Conservation (phyloP, 2,113 vertebrate species). For the Carassius carassius region DNA sequence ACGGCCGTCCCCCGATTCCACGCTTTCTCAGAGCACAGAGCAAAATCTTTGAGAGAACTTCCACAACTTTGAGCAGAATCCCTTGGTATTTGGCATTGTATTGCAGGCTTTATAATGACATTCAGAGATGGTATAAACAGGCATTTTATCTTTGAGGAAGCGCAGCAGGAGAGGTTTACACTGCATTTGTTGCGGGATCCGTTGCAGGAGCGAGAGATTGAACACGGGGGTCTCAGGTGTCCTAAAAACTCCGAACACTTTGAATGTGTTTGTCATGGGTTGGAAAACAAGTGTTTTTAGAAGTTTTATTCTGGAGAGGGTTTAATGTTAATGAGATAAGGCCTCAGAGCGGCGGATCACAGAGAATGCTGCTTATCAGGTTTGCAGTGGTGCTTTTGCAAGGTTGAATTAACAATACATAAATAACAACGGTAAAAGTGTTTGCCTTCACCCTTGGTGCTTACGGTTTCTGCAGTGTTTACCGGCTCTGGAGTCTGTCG, state of each 20-base stretch:
- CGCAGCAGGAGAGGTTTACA: constrained; percentile 7
- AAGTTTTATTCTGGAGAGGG: constrained; percentile 10
- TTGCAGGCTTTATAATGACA: not conserved
- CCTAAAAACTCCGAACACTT: not conserved
- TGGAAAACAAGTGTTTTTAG: constrained; percentile 18
- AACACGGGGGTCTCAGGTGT: constrained; percentile 11
- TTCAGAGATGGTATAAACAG: constrained; percentile 27
- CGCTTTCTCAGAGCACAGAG: not conserved
- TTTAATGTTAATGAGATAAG: constrained; percentile 36
- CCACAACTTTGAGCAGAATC: constrained; percentile 39
- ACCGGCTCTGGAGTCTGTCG: not conserved
- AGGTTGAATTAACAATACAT: constrained; percentile 21
- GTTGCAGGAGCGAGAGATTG: not conserved
- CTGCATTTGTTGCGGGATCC: not conserved
- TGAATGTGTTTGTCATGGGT: not conserved
- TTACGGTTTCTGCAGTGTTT: not conserved
- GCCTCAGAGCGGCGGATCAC: not conserved
- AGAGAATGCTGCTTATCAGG: constrained; percentile 1
- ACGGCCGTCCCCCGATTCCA: not conserved
- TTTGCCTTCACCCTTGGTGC: not conserved
- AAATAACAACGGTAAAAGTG: not conserved
- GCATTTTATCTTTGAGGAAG: not conserved
- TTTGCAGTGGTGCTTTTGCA: not conserved
- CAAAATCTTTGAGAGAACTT: constrained; percentile 30
- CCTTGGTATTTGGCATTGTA: constrained; percentile 27